Base-by-base conservation (phyloP, 2,797 vertebrate genomes). In the Poecilia picta region DNA sequence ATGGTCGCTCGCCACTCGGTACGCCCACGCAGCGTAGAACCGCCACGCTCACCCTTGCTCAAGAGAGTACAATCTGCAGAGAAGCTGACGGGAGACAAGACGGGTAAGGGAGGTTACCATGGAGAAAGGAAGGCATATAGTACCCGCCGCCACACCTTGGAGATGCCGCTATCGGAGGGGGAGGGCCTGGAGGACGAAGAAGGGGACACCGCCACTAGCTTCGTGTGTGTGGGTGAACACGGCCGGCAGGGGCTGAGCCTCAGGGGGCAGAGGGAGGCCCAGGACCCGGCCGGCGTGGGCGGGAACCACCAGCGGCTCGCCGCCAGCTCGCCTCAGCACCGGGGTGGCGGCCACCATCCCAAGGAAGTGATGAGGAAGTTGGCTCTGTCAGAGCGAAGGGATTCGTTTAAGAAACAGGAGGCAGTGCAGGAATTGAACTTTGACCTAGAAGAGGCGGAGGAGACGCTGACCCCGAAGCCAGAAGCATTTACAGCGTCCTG, bases 331-430 rank as follows among this genome's bases (percentile, higher is more conserved):
- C 91, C 91, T 1, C 92, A 91, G n/a, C 92, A 91, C 73, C 90
- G 90, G 7, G 43, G 89, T 3, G 20, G 83, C n/a, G 89, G 83
- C 84, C 91, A 92, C 75, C 90, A 94, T 76, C 90, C 96, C 66
- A 90, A 95, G 1, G 97, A 97, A 80, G 88, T 97, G 64, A 97
- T 98, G 97, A 93, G 97, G 77, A 96, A 97, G 86, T 92, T 98
- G 82, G 97, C 97, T 76, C 95, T 97, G 80, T 96, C 97, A 0
- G 97, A 98, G 88, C 95, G 97, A 53, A 93, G 97, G 64, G 97
- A 98, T 92, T 98, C 97, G 62, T 98, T 98, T 93, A 97, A 97
- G 93, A 98, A 98, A 82, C 97, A 98, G 77, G 97, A 98, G 83
- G 97, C 97, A 0, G 97, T 98, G 47, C 97, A 98, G 88, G 97